Evolutionary conservation across 2,113 vertebrate species (phyloP), one percentile per base, ranked within the genome.

Genomic region (Passer montanus): DNA sequence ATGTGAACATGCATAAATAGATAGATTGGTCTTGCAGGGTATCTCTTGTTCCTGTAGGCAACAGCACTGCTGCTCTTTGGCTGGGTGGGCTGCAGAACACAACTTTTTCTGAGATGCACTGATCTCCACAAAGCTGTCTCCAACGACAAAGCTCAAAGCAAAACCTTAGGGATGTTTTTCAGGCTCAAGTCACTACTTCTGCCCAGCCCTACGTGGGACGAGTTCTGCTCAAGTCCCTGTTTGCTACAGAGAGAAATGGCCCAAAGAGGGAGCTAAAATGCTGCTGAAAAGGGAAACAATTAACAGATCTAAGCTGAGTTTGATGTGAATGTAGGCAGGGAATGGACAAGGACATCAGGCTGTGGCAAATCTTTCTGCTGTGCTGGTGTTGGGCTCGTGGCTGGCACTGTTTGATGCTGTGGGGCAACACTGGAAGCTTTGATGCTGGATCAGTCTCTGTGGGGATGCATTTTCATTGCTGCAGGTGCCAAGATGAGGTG

Each of bases 371-470:
- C 31, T 56, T 76, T 33, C 37, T 58, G 69, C 49, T 85, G 19
- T 68, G 76, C 63, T 22, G 3, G 50, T 27, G 49, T 56, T 0
- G 10, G 66, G 50, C 59, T 77, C 0, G 0, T 28, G 37, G 70
- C 59, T 87, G 74, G 70, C 43, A 52, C 31, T 2, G 1, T 73
- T 69, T 17, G 43, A 43, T n/a, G 80, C 50, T 47, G 28, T 26
- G 83, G 19, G 59, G 41, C 52, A 55, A 23, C 68, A 37, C 46
- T 56, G 60, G 52, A 56, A 72, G 53, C 18, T 62, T 43, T 72
- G 75, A 53, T 82, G 69, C 44, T 70, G 46, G 37, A 41, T 37
- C 41, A n/a, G 4, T 30, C 27, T 63, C 62, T 52, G 33, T 27
- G 35, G 77, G 58, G 35, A 67, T 43, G 72, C 24, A 9, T 52